phyloP scores from a whole-genome alignment of 1,140 invertebrate species.

The Mylabris phalerata region DNA sequence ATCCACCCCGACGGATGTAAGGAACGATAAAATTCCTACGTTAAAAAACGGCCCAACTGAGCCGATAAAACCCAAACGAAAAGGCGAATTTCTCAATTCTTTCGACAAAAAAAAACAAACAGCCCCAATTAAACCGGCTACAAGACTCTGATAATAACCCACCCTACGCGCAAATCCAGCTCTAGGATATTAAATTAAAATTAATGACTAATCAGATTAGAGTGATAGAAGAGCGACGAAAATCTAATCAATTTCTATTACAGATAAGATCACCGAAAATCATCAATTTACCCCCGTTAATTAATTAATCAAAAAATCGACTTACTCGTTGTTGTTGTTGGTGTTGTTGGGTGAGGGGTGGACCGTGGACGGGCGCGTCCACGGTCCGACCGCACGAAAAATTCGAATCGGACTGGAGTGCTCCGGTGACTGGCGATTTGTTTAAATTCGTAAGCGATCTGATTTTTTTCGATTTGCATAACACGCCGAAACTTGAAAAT shows the following conservation, averaged over 20 bases:
- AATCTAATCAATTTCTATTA: conserved; percentile 24
- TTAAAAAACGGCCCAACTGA: too few species aligned
- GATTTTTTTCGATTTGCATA: conserved; percentile 9
- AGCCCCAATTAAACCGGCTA: too few species aligned
- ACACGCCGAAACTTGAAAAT: conserved; percentile 30
- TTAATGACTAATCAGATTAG: conserved; percentile 23
- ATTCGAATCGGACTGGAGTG: conserved; percentile 29
- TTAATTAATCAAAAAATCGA: background rate
- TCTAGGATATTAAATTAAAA: conserved; percentile 18
- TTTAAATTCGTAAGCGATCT: conserved; percentile 2
- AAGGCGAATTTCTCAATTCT: background rate
- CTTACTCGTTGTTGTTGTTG: background rate
- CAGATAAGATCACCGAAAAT: background rate
- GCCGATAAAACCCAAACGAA: too few species aligned
- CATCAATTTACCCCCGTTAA: too few species aligned
- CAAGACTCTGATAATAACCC: too few species aligned
- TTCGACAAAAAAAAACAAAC: too few species aligned
- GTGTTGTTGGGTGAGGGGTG: background rate
- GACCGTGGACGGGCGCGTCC: background rate
- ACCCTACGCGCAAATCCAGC: background rate
- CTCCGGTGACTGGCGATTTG: too few species aligned
- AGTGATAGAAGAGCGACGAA: conserved; percentile 3
- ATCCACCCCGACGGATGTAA: background rate
- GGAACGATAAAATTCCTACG: too few species aligned
- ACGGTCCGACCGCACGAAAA: conserved; percentile 24